Evolutionary conservation across 1,140 invertebrate species (phyloP).

Genomic region (Elymnias hypermnestra): DNA sequence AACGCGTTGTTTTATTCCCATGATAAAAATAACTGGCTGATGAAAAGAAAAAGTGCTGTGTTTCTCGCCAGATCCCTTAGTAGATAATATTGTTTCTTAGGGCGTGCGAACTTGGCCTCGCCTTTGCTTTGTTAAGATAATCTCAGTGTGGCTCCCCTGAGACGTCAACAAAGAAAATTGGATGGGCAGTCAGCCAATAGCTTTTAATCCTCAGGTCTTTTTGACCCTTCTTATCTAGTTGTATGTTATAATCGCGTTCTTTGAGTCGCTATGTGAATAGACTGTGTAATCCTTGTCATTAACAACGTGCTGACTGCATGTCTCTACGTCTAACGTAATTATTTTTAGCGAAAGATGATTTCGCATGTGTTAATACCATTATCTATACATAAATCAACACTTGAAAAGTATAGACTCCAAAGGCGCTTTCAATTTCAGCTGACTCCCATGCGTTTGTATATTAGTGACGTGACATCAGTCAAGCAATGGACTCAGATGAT

Average conservation of each 20-base stretch:
- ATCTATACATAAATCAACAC: too few relatives aligned
- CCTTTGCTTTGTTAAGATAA: constrained; percentile 72
- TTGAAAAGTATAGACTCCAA: too few relatives aligned
- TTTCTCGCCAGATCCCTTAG: constrained; percentile 45
- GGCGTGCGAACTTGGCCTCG: constrained; percentile 47
- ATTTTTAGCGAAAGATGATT: too few relatives aligned
- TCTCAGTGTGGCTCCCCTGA: constrained; percentile 57
- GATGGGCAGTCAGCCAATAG: constrained; percentile 73
- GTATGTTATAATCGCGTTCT: constrained; percentile 60
- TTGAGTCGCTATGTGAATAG: constrained; percentile 33
- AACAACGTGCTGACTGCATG: constrained; percentile 1
- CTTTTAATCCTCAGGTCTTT: constrained; percentile 69
- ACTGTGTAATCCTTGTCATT: constrained; percentile 23
- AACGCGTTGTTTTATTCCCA: constrained; percentile 2
- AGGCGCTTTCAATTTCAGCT: too few relatives aligned
- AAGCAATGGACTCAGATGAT: too few relatives aligned
- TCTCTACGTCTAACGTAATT: background rate
- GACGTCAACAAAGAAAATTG: constrained; percentile 75
- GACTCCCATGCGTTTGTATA: too few relatives aligned
- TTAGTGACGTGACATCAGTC: too few relatives aligned
- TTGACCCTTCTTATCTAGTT: constrained; percentile 65
- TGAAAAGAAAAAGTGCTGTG: constrained; percentile 25
- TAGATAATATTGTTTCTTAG: constrained; percentile 66
- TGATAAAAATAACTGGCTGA: constrained; percentile 15
- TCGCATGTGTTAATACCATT: too few relatives aligned